These are phyloP conservation scores for Alviniconcha strummeri DNA, from an alignment of 2,888 invertebrate genomes.

Conservation along the genomic window DNA sequence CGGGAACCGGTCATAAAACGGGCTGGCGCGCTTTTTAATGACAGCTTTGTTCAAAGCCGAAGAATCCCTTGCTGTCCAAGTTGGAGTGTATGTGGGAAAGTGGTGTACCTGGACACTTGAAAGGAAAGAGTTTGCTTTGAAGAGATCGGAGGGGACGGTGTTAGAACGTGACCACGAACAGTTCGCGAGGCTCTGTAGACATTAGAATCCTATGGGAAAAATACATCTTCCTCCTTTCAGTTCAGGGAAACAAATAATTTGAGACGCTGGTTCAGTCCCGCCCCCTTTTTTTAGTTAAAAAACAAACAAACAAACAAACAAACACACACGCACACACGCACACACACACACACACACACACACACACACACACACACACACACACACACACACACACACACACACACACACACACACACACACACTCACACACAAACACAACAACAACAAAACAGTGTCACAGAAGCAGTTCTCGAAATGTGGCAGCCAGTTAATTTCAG, in stretches of 20 bases:
- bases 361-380: not conserved
- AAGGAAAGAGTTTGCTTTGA: not conserved
- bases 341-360: not conserved
- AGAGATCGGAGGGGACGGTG: not conserved
- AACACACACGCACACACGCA: not conserved
- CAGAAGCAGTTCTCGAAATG: not conserved
- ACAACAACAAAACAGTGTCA: not conserved
- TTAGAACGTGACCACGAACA: too few relatives aligned
- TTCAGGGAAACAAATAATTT: not conserved
- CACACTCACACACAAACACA: not conserved
- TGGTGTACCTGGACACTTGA: not conserved
- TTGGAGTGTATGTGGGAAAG: not conserved
- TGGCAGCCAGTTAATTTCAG: too few relatives aligned
- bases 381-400: not conserved
- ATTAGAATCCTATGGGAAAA: not conserved
- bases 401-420: not conserved
- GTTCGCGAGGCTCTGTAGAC: too few relatives aligned
- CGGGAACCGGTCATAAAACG: not conserved
- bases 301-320: not conserved
- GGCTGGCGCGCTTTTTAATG: not conserved
- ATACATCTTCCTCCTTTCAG: not conserved
- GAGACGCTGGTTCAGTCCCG: not conserved
- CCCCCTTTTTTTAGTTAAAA: not conserved
- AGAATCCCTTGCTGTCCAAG: not conserved
- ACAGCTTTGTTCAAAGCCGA: not conserved